Evolutionary conservation across 2,113 vertebrate genomes (phyloP), one percentile per base, ranked within the genome.

Genomic region (Oreochromis tanganicae): DNA sequence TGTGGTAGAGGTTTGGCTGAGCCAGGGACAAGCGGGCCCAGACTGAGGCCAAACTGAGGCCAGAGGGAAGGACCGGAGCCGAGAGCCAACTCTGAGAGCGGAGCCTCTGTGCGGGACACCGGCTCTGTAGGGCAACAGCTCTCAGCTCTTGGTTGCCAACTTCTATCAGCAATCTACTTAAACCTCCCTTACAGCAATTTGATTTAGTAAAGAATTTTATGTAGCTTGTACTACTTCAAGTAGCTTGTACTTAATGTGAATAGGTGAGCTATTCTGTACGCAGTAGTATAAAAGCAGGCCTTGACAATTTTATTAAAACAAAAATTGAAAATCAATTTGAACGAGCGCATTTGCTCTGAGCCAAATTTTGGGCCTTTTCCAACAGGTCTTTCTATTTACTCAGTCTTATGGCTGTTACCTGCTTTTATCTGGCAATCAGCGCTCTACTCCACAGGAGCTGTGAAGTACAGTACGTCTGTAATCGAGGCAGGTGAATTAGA

Each of bases 21-120:
- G 61, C 82, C 9, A 17, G 75, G 86, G 81, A 91, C 87, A 87
- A 93, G 87, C 80, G 14, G 91, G 85, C 90, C 89, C 88, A 87
- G 93, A 91, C 90, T 73, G 27, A 91, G 94, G 92, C 93, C 92
- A 94, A 91, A 86, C 88, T 90, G 90, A 93, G 92, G 94, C 93
- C 94, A 95, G 83, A 80, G 89, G 93, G 91, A 91, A 90, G 89
- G 93, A 88, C 82, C 80, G 2, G 88, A 88, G 88, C 87, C 61
- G 46, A 16, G 80, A 89, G 92, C 94, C 92, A 94, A 85, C 90
- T 84, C 55, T 89, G 82, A 93, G 88, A 94, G 91, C 71, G 61
- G 88, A 89, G 88, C 85, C 92, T 92, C 88, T 93, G 90, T 94
- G 90, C 82, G 84, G 84, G 81, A 90, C 85, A 87, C 24, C 80